These are phyloP conservation scores for Radopholus similis DNA, from an alignment of 1,140 invertebrate species.

Conservation along the genomic window DNA sequence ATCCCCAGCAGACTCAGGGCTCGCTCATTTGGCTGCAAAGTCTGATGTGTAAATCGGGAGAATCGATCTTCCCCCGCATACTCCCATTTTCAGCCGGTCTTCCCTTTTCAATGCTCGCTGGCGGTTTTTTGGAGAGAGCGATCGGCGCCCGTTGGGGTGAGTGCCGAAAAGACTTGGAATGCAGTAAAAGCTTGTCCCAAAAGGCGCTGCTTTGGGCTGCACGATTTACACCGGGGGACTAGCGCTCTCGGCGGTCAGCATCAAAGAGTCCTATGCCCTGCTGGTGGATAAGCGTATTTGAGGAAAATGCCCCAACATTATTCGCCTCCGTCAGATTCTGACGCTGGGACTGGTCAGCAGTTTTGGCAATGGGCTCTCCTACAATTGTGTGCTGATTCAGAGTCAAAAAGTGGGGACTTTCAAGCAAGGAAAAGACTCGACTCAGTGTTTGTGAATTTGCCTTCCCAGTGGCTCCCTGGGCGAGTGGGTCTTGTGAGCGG, in stretches of 20 bases:
- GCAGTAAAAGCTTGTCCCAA: too few species aligned
- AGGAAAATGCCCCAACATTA: neutral
- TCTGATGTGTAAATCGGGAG: constrained; percentile 26
- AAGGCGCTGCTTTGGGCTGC: constrained; percentile 30
- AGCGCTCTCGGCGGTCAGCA: constrained; percentile 34
- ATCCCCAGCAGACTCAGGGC: constrained; percentile 39
- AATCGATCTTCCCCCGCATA: too few species aligned
- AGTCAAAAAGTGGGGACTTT: constrained; percentile 35
- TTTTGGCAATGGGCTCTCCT: constrained; percentile 40
- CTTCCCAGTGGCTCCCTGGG: constrained; percentile 40
- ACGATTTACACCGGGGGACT: constrained; percentile 31
- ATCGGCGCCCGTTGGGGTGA: constrained; percentile 41
- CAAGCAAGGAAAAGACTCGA: neutral
- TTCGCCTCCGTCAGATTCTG: neutral
- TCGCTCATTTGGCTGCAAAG: constrained; percentile 43
- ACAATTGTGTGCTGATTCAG: constrained; percentile 43
- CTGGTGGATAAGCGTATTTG: neutral
- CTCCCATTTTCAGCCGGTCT: constrained; percentile 29
- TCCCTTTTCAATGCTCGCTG: constrained; percentile 39
- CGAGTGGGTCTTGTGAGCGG: constrained; percentile 37
- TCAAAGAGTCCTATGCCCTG: constrained; percentile 39
- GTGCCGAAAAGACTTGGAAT: too few species aligned
- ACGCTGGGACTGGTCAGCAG: constrained; percentile 33
- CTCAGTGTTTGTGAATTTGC: neutral
- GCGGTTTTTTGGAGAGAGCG: constrained; percentile 34